These are phyloP conservation scores for Thaumetopoea pityocampa DNA, from an alignment of 1,140 invertebrate species.

Conservation along the genomic window DNA sequence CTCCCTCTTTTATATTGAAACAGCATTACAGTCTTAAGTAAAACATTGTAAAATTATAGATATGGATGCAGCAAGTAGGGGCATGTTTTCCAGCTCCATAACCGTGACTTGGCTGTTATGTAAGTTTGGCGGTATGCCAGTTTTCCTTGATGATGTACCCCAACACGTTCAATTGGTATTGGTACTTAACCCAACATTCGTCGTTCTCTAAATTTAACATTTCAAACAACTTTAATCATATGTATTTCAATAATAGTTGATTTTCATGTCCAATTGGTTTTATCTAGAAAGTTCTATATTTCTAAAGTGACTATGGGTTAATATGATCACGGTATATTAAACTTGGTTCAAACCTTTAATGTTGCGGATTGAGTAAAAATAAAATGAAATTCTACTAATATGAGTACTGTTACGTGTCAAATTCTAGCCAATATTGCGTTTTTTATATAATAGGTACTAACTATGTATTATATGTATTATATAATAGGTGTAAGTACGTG, in stretches of 20 bases:
- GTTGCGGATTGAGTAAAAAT: no score
- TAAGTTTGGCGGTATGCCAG: constrained; percentile 37
- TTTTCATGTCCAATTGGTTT: no score
- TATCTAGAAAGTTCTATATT: no score
- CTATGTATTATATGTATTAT: no score
- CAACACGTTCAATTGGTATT: constrained; percentile 54
- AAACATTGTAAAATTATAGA: constrained; percentile 18
- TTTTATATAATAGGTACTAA: no score
- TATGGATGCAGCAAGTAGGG: constrained; percentile 27
- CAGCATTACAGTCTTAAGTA: constrained; percentile 9
- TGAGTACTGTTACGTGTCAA: no score
- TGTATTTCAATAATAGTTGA: constrained; percentile 2
- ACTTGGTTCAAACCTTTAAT: no score
- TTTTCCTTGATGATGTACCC: constrained; percentile 40
- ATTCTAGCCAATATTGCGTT: no score
- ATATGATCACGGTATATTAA: no score
- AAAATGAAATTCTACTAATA: no score
- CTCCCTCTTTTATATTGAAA: neutral
- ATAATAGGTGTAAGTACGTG: no score
- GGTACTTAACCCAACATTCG: constrained; percentile 36
- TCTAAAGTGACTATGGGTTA: no score
- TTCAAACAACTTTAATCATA: constrained; percentile 4
- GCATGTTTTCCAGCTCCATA: constrained; percentile 32
- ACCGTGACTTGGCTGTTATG: constrained; percentile 37
- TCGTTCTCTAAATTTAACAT: constrained; percentile 27